A percentile compares a stretch with the other conserved stretches of the same genome.
Evolutionary conservation across 2,888 invertebrate species (phyloP).

Genomic region (Eulithis prunata): DNA sequence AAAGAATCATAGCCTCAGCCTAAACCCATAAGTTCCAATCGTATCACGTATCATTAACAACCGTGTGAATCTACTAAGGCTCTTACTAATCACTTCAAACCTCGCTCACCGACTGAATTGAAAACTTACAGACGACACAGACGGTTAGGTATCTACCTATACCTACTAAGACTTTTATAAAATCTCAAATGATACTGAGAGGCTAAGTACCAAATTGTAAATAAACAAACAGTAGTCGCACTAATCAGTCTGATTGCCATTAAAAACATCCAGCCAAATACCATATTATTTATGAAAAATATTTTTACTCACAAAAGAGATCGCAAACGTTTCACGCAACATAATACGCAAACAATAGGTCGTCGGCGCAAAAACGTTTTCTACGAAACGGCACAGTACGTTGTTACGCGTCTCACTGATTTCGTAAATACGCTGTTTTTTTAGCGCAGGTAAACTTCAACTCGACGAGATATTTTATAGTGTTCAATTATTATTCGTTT

Average conservation of each 20-base stretch:
- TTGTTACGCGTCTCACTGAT: slow-evolving; percentile 67
- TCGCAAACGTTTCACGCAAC: slow-evolving; percentile 64
- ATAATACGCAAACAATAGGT: slow-evolving; percentile 64
- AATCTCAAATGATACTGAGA: too few relatives aligned
- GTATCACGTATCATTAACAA: background rate
- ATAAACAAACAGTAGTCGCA: slow-evolving; percentile 31
- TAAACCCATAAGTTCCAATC: too few relatives aligned
- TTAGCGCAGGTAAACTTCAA: slow-evolving; percentile 57
- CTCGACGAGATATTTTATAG: slow-evolving; percentile 57
- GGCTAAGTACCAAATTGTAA: background rate
- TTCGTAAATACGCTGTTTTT: slow-evolving; percentile 59
- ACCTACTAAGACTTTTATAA: background rate
- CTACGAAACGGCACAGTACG: slow-evolving; percentile 57
- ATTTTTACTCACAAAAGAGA: slow-evolving; percentile 49
- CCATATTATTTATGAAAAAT: slow-evolving; percentile 36
- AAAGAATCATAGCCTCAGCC: too few relatives aligned
- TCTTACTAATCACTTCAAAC: slow-evolving; percentile 74
- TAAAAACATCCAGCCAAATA: slow-evolving; percentile 34
- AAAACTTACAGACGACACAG: slow-evolving; percentile 46
- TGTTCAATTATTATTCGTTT: slow-evolving; percentile 62
- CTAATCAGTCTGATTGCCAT: slow-evolving; percentile 39
- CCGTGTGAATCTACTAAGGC: slow-evolving; percentile 8
- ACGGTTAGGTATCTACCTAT: background rate
- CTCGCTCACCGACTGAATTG: slow-evolving; percentile 59
- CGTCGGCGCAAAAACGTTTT: slow-evolving; percentile 59